Evolutionary conservation across 2,797 vertebrate species (phyloP).

Genomic region (Catharus ustulatus): DNA sequence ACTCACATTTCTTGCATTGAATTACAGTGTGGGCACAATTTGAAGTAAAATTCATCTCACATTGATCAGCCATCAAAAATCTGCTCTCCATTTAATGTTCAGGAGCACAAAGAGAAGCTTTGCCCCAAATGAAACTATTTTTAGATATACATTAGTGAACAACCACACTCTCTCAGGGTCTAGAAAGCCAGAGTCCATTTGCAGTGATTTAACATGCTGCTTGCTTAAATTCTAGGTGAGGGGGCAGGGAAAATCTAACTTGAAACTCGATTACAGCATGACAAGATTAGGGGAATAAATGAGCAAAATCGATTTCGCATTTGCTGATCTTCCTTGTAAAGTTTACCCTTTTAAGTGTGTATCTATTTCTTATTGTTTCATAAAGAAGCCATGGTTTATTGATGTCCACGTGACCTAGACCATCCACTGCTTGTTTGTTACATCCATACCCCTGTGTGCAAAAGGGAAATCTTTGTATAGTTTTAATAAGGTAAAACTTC

Average conservation of each 20-base stretch:
- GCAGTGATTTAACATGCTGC: not conserved
- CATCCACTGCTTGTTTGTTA: not conserved
- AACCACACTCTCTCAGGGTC: not conserved
- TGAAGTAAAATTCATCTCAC: not conserved
- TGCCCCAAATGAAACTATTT: not conserved
- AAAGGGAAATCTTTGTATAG: not conserved
- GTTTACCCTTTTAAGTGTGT: not conserved
- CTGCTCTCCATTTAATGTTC: not conserved
- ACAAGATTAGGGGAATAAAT: not conserved
- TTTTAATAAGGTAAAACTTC: not conserved
- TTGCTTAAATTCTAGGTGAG: not conserved
- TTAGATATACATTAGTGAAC: not conserved
- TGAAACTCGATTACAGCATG: not conserved
- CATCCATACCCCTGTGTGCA: not conserved
- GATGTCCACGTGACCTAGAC: not conserved
- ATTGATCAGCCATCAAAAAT: not conserved
- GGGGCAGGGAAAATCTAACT: not conserved
- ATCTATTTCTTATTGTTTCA: not conserved
- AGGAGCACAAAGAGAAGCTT: not conserved
- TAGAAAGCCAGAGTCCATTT: not conserved
- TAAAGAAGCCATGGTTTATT: not conserved
- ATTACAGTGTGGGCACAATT: not conserved
- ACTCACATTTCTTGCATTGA: not conserved
- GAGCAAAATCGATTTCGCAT: not conserved
- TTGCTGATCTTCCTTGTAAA: not conserved